Conservation (phyloP, 1,140 invertebrate species). For the Eueides isabella region DNA sequence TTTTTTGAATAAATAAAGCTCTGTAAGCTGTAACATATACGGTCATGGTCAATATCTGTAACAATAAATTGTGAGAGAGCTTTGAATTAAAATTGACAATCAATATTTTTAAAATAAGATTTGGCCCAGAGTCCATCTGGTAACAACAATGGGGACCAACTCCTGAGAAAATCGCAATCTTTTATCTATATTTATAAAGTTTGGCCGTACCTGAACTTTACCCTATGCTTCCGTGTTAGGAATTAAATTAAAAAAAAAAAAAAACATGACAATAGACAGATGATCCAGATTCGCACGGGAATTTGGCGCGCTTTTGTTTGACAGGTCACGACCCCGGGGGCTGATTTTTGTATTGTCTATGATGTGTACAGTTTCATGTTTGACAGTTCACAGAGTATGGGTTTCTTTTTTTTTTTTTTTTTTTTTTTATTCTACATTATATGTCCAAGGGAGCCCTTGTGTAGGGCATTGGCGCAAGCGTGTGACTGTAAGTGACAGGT, state of each 20-base stretch:
- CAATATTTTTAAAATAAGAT: neutral
- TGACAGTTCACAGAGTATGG: conserved; percentile 15
- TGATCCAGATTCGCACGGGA: conserved; percentile 72
- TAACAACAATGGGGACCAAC: neutral
- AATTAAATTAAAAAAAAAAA: conserved; percentile 44
- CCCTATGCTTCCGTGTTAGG: conserved; percentile 25
- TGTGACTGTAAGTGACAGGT: no score
- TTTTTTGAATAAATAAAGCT: no score
- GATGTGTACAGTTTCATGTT: neutral
- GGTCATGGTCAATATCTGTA: neutral
- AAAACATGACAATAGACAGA: conserved; percentile 68
- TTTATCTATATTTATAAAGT: neutral
- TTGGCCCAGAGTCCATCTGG: conserved; percentile 7
- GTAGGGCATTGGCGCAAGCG: no score
- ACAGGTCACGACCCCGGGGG: conserved; percentile 57
- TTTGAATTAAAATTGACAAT: neutral
- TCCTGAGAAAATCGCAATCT: conserved; percentile 15
- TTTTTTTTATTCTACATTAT: neutral
- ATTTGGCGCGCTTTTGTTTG: conserved; percentile 50
- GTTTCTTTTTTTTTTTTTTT: conserved; percentile 10
- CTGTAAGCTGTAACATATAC: neutral
- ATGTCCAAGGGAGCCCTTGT: no score
- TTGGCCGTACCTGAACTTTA: conserved; percentile 8
- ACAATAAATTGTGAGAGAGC: conserved; percentile 3
- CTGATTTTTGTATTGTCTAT: conserved; percentile 35